Evolutionary conservation across 2,113 vertebrate genomes (phyloP), one percentile per base, ranked within the genome.

Genomic region (Oncorhynchus masou): DNA sequence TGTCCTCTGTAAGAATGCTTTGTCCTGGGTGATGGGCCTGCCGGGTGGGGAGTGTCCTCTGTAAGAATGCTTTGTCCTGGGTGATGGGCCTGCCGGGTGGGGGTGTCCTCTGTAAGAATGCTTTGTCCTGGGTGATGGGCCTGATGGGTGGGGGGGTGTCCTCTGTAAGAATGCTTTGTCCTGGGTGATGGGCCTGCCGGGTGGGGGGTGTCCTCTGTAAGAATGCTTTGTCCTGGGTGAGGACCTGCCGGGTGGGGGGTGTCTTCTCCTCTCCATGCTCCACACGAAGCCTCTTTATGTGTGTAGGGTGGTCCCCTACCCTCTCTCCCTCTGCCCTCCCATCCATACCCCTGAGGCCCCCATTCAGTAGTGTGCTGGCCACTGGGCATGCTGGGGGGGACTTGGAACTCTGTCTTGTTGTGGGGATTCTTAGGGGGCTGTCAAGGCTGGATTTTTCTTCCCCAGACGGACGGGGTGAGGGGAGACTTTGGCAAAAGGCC

Each of bases 381-480:
- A 79, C 79, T 0, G 83, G 84, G 82, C 86, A 85, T 24, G 70
- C 39, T 39, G 70, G 81, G 88, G 34, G 87, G 88, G n/a, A n/a
- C n/a, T 85, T 88, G 85, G 85, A 79, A 74, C 84, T 85, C 84
- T 86, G 87, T 89, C 93, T 93, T 93, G 90, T 92, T 76, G 77
- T 82, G 70, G 67, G 81, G 82, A 87, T 90, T 91, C 89, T 92
- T 89, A 90, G 88, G 88, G 90, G 82, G 85, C 86, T 92, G 89
- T 94, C 90, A 92, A 93, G 89, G 92, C 93, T 94, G 94, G 94
- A 91, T 92, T 90, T 91, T 92, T 88, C 88, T 92, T 89, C 83
- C 77, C 74, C 54, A 78, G 82, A 88, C 83, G 83, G 31, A 79
- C 84, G 83, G 74, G 34, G 51, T 75, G 78, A 74, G 70, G 77